Conservation (phyloP, 2,797 vertebrate genomes). For the Mus spretus region DNA sequence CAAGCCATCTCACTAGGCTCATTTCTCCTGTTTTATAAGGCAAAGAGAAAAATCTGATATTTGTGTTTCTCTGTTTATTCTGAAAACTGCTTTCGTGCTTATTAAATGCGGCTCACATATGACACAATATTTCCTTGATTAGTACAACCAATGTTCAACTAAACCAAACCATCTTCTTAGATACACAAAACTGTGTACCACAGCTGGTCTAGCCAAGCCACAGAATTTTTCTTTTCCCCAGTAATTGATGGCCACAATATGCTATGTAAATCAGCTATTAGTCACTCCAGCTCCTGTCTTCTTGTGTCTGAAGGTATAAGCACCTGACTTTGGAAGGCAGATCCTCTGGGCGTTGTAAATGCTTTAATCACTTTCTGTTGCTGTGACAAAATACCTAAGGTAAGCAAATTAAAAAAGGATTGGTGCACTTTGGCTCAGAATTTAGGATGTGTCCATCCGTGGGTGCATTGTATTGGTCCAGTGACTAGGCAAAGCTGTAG, state of each 20-base stretch:
- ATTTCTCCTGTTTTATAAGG: not conserved
- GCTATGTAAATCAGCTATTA: not conserved
- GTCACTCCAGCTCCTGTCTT: not conserved
- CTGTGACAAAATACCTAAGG: not conserved
- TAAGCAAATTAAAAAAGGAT: not conserved
- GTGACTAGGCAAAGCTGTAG: not conserved
- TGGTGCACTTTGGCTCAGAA: not conserved
- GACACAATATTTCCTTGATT: slow-evolving; percentile 21
- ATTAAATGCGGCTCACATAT: not conserved
- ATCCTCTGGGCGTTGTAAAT: not conserved
- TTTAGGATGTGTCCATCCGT: not conserved
- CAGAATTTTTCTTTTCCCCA: slow-evolving; percentile 15
- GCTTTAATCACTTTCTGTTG: not conserved
- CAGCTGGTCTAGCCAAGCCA: not conserved
- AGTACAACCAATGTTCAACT: not conserved
- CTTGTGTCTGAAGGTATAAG: not conserved
- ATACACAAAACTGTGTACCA: slow-evolving; percentile 18
- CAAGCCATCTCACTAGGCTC: not conserved
- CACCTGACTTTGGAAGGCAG: not conserved
- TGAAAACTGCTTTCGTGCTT: slow-evolving; percentile 19
- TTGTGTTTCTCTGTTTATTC: slow-evolving; percentile 48
- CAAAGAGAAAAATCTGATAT: slow-evolving; percentile 56
- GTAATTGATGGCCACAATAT: not conserved
- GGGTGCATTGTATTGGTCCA: not conserved
- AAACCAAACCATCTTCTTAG: not conserved